phyloP scores from a whole-genome alignment of 2,797 vertebrate genomes.

The Loriculus beryllinus region DNA sequence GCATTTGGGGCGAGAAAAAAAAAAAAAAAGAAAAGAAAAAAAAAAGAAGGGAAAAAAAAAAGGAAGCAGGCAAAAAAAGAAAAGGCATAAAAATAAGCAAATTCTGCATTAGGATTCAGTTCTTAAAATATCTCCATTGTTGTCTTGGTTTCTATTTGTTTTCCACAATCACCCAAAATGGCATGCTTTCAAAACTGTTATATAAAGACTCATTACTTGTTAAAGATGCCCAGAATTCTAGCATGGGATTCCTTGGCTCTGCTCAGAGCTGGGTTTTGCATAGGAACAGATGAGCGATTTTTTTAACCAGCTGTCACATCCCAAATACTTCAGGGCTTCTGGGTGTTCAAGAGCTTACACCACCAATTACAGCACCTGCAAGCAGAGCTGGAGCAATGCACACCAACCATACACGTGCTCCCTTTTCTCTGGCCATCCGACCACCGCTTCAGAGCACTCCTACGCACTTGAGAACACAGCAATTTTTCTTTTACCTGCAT shows the following conservation, averaged over 20 bases:
- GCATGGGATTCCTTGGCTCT: background rate
- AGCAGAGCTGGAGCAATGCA: background rate
- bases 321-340: background rate
- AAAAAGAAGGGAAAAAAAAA: background rate
- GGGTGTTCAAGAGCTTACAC: background rate
- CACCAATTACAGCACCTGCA: background rate
- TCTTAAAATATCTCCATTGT: slow-evolving; percentile 30
- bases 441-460: background rate
- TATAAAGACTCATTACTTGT: background rate
- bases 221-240: background rate
- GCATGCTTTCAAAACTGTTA: background rate
- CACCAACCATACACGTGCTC: fast-evolving
- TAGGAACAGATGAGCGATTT: background rate
- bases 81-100: background rate
- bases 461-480: fast-evolving
- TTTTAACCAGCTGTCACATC: background rate
- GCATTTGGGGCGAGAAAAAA: too few species aligned
- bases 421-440: background rate
- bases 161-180: background rate
- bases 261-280: background rate
- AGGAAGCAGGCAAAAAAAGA: background rate
- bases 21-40: too few species aligned
- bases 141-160: slow-evolving; percentile 2
- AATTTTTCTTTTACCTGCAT: background rate
- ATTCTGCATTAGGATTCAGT: background rate